phyloP scores from a whole-genome alignment of 2,888 invertebrate species.

The Drosophila formosana region DNA sequence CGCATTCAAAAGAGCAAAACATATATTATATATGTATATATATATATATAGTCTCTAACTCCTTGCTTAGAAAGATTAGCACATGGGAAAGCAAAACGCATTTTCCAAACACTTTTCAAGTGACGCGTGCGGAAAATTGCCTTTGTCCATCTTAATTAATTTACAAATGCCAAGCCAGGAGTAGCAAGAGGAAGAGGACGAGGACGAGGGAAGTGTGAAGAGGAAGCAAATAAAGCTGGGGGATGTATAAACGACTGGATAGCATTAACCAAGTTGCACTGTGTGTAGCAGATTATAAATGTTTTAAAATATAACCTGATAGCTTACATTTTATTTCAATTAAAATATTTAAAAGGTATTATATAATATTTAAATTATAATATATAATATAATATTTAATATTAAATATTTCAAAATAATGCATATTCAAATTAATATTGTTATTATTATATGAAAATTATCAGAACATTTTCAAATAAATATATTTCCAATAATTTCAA shows the following conservation, averaged over 20 bases:
- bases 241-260: constrained; percentile 12
- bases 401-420: no score
- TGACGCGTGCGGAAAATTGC: constrained; percentile 62
- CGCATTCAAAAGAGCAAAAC: constrained; percentile 33
- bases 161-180: constrained; percentile 49
- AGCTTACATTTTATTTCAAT: no score
- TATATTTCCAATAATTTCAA: no score
- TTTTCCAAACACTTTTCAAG: constrained; percentile 42
- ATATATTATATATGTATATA: background rate
- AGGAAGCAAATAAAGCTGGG: background rate
- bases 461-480: background rate
- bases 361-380: no score
- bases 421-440: no score
- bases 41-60: constrained; percentile 1
- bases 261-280: constrained; percentile 36
- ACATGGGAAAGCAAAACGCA: constrained; percentile 24
- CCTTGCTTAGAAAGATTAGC: constrained; percentile 29
- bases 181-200: accelerated
- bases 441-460: background rate
- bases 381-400: no score
- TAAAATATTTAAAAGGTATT: background rate
- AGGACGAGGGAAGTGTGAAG: background rate
- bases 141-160: constrained; percentile 79
- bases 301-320: no score
- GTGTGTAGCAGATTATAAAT: constrained; percentile 20